Evolutionary conservation across 2,797 vertebrate species (phyloP).

Genomic region (Cetoscarus ocellatus): DNA sequence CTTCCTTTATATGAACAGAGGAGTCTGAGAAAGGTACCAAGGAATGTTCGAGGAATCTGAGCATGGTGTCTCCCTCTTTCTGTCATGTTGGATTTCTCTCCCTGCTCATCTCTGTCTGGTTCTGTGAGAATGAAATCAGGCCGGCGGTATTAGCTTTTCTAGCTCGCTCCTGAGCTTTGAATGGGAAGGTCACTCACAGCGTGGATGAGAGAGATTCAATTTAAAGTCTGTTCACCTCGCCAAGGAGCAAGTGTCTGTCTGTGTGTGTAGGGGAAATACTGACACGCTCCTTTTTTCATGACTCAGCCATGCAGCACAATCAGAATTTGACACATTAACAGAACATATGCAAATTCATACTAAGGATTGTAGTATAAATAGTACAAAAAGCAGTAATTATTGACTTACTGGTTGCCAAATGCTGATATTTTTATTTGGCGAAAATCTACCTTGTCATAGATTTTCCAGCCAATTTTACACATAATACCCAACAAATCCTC

Average conservation of each 20-base stretch:
- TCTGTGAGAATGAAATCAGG: slow-evolving; percentile 65
- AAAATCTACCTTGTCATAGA: too few relatives aligned
- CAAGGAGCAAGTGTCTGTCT: slow-evolving; percentile 28
- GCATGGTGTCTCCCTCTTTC: slow-evolving; percentile 10
- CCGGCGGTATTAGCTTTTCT: slow-evolving; percentile 66
- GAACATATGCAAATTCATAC: neutral
- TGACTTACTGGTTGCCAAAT: too few relatives aligned
- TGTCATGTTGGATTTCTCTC: slow-evolving; percentile 32
- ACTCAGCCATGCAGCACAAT: slow-evolving; percentile 21
- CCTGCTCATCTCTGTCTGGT: slow-evolving; percentile 42
- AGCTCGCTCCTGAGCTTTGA: slow-evolving; percentile 53
- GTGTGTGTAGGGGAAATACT: slow-evolving; percentile 16
- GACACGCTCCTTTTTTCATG: slow-evolving; percentile 18
- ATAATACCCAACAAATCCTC: too few relatives aligned
- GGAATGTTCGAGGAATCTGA: slow-evolving; percentile 15
- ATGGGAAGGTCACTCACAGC: slow-evolving; percentile 74
- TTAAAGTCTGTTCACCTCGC: slow-evolving; percentile 65
- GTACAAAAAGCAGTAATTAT: too few relatives aligned
- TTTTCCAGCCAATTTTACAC: too few relatives aligned
- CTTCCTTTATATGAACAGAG: slow-evolving; percentile 10
- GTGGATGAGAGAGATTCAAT: slow-evolving; percentile 66
- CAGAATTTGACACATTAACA: slow-evolving; percentile 23
- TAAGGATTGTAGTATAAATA: too few relatives aligned
- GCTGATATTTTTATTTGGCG: too few relatives aligned
- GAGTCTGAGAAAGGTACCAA: slow-evolving; percentile 15